Conservation (phyloP, 35 echinoderm and acorn worm species). For the Lytechinus variegatus region DNA sequence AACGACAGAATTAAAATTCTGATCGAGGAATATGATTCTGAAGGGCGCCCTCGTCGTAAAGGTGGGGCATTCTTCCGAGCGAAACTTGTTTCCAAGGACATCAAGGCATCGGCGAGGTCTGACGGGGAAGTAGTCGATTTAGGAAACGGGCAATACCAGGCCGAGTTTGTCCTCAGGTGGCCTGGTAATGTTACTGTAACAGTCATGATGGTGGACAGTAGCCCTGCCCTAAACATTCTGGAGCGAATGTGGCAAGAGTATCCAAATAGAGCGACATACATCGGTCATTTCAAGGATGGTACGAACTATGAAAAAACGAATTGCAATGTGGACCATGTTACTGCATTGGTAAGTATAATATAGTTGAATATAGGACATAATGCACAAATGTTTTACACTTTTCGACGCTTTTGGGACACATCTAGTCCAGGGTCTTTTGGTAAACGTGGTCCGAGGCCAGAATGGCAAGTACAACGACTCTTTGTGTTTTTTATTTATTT, state of each 20-base stretch:
- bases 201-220: neutral
- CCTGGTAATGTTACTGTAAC: neutral
- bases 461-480: too few relatives aligned
- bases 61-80: conserved; percentile 54
- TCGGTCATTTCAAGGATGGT: neutral
- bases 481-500: too few relatives aligned
- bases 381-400: too few relatives aligned
- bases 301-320: neutral
- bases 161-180: conserved; percentile 43
- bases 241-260: neutral
- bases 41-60: neutral
- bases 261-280: conserved; percentile 9
- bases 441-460: too few relatives aligned
- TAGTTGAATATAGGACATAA: too few relatives aligned
- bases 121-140: conserved; percentile 53
- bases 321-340: conserved; percentile 27
- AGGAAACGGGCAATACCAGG: conserved; percentile 29
- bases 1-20: conserved; percentile 41
- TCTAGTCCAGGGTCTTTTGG: too few relatives aligned
- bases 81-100: neutral
- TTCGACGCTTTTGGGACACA: too few relatives aligned
- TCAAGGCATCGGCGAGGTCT: neutral
- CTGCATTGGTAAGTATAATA: neutral
- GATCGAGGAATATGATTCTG: neutral
- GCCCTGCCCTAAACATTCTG: neutral